These are phyloP conservation scores for Otolemur garnettii DNA, from an alignment of 2,113 vertebrate genomes.

Conservation along the genomic window DNA sequence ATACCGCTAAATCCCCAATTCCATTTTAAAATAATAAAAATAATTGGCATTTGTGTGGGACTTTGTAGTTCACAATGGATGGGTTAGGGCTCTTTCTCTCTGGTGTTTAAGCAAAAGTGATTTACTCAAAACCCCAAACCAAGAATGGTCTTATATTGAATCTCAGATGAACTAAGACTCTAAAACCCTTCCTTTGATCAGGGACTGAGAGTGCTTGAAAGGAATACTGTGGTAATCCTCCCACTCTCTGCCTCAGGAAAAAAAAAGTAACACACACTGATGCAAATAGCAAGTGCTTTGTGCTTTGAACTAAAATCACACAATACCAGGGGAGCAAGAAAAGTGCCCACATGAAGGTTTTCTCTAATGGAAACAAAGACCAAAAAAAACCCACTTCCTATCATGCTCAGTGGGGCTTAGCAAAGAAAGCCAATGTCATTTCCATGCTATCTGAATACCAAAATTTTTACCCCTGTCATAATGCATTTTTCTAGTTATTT, in stretches of 20 bases:
- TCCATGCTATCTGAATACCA: slow-evolving; percentile 70
- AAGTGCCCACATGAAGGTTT: slow-evolving; percentile 67
- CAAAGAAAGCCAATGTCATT: slow-evolving; percentile 71
- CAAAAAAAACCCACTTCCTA: slow-evolving; percentile 60
- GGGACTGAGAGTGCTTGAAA: slow-evolving; percentile 71
- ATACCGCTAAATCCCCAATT: not conserved
- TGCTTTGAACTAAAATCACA: slow-evolving; percentile 71
- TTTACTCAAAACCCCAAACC: slow-evolving; percentile 64
- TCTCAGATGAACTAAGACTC: slow-evolving; percentile 69
- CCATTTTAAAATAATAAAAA: slow-evolving; percentile 57
- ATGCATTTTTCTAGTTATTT: not conserved
- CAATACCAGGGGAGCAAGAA: slow-evolving; percentile 35
- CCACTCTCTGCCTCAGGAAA: slow-evolving; percentile 32
- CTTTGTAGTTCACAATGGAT: not conserved
- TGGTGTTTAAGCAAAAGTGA: slow-evolving; percentile 65
- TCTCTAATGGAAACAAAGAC: slow-evolving; percentile 78
- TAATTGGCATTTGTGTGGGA: not conserved
- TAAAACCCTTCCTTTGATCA: slow-evolving; percentile 79
- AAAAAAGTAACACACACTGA: slow-evolving; percentile 5
- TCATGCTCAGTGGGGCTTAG: slow-evolving; percentile 76
- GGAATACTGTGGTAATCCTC: slow-evolving; percentile 75
- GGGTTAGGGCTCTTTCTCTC: slow-evolving; percentile 2
- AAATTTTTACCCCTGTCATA: not conserved
- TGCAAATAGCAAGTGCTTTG: slow-evolving; percentile 60
- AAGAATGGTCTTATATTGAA: slow-evolving; percentile 64